Evolutionary conservation across 1,140 invertebrate species (phyloP), one percentile per base, ranked within the genome.

Genomic region (Plectrocnemia conspersa): DNA sequence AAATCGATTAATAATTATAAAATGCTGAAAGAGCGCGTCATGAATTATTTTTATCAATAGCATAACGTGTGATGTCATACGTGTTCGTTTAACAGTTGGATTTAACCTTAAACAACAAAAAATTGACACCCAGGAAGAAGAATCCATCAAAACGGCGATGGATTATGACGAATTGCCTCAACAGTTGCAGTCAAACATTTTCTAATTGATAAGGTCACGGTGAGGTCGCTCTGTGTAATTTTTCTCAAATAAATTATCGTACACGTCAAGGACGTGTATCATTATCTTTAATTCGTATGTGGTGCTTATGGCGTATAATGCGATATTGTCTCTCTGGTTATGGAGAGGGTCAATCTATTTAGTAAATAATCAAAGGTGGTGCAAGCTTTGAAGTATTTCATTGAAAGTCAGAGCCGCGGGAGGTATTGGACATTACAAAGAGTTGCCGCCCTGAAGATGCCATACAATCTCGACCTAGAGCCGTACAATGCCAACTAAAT

Each of bases 291-390:
- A 38, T 38, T 7, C n/a, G n/a, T 29, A n/a, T 29, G 27, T 29
- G 27, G 7, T 29, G 7, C n/a, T 29, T 29, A 7, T 29, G n/a
- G n/a, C 7, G n/a, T 29, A 7, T 29, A 29, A 7, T 29, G 18
- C 24, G 25, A 23, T 32, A 47, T 47, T 47, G 44, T 47, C 44
- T 18, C 22, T 5, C n/a, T 21, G 35, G n/a, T n/a, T n/a, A n/a
- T n/a, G n/a, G 18, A 38, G 35, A 38, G 42, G 42, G 42, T 50
- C 47, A 35, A 50, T 50, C 47, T 50, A 35, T 29, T 38, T 50
- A 50, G 47, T 50, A 50, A 50, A 50, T 50, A 50, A 50, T 50
- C 47, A 50, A 50, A 50, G 47, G 47, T 50, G 47, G 47, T 50
- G 47, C 47, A 35, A 50, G 47, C 47, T 50, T 50, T 50, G 47